phyloP scores from a whole-genome alignment of 1,140 invertebrate species.

The Atopsyche davidsoni region DNA sequence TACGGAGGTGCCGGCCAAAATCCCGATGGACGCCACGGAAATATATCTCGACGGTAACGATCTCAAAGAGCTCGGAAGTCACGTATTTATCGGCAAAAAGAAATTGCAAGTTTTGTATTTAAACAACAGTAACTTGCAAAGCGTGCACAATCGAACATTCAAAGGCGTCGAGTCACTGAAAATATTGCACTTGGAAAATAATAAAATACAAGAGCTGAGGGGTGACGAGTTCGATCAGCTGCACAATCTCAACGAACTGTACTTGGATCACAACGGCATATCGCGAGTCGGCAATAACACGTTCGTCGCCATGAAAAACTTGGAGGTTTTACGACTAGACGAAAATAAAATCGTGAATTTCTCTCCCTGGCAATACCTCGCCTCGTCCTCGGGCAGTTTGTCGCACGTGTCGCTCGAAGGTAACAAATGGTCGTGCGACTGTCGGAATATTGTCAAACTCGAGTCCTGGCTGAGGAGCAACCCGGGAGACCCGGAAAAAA shows the following conservation, averaged over 20 bases:
- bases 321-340: conserved; percentile 73
- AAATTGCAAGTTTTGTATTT: conserved; percentile 76
- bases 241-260: conserved; percentile 70
- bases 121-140: conserved; percentile 72
- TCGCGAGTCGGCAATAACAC: conserved; percentile 67
- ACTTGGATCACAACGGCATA: conserved; percentile 75
- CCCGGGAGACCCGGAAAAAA: conserved; percentile 54
- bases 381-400: conserved; percentile 51
- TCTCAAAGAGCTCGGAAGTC: conserved; percentile 70
- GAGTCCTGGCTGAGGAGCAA: conserved; percentile 59
- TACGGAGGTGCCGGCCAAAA: conserved; percentile 63
- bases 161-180: conserved; percentile 68
- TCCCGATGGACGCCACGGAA: conserved; percentile 87
- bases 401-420: conserved; percentile 58
- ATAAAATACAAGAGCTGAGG: conserved; percentile 64
- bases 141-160: conserved; percentile 79
- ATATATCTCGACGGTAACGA: conserved; percentile 84
- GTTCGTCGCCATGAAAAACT: conserved; percentile 63
- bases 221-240: conserved; percentile 71
- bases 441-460: conserved; percentile 57
- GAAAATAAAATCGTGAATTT: conserved; percentile 73
- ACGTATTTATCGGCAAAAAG: conserved; percentile 82
- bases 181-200: conserved; percentile 78
- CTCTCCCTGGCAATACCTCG: conserved; percentile 62
- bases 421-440: conserved; percentile 71